These are phyloP conservation scores for Tenualosa thibaudeaui DNA, from an alignment of 2,797 vertebrate genomes.

Conservation along the genomic window DNA sequence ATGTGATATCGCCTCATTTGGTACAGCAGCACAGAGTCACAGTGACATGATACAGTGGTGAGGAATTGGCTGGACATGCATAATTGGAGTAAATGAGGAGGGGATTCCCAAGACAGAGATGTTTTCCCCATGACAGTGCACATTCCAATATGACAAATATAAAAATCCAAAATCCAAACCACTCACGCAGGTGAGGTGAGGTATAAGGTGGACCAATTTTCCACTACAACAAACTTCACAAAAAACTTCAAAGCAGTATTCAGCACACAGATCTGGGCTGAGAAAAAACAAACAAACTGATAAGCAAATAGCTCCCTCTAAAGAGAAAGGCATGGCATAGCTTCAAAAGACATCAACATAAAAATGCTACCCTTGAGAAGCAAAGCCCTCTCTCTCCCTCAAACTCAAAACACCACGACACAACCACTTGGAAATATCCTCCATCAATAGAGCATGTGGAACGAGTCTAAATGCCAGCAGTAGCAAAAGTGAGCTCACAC, in stretches of 20 bases:
- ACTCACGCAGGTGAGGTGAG: background rate
- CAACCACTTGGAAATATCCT: background rate
- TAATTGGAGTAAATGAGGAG: background rate
- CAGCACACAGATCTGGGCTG: background rate
- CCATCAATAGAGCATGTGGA: background rate
- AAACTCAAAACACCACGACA: background rate
- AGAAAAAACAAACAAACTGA: background rate
- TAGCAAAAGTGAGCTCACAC: background rate
- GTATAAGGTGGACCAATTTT: background rate
- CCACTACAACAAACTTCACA: background rate
- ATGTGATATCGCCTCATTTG: background rate
- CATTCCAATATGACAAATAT: background rate
- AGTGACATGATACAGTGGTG: background rate
- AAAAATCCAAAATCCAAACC: background rate
- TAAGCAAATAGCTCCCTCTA: background rate
- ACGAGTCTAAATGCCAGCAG: background rate
- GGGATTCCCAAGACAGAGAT: background rate
- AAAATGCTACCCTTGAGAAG: background rate
- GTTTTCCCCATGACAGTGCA: background rate
- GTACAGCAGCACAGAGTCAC: background rate
- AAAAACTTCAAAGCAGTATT: background rate
- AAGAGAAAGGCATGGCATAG: background rate
- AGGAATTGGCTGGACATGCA: background rate
- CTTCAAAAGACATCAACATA: constrained; percentile 8
- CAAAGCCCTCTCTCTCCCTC: constrained; percentile 43